Conservation (phyloP, 2,888 invertebrate species). For the Noctua janthe region DNA sequence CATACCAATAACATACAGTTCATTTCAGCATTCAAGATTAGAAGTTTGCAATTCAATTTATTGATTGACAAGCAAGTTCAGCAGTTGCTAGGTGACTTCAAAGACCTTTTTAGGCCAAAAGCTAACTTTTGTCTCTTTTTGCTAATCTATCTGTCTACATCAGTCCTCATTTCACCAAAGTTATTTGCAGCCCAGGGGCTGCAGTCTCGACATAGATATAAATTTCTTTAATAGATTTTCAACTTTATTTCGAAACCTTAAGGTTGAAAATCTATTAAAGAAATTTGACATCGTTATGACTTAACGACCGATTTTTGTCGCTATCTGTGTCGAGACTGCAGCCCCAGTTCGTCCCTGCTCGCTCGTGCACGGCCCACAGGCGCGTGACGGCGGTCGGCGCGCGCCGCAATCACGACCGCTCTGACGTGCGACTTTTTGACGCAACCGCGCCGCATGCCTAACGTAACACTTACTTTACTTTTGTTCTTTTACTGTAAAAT, state of each 20-base stretch:
- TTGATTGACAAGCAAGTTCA: neutral
- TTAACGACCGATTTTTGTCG: no score
- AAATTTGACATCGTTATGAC: no score
- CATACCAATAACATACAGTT: neutral
- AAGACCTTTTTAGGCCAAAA: neutral
- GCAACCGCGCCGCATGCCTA: constrained; percentile 75
- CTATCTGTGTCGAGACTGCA: no score
- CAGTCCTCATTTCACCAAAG: constrained; percentile 21
- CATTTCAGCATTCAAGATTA: neutral
- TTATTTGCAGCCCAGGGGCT: constrained; percentile 16
- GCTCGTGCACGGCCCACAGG: constrained; percentile 86
- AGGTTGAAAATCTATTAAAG: no score
- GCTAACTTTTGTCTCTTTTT: neutral
- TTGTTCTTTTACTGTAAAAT: constrained; percentile 63
- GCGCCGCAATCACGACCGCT: constrained; percentile 86
- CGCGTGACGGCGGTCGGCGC: constrained; percentile 88
- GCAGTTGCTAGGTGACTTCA: neutral
- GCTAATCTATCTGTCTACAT: neutral
- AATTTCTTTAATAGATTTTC: no score
- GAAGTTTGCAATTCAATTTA: neutral
- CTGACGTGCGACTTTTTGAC: constrained; percentile 85
- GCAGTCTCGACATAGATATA: no score
- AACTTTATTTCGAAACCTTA: no score
- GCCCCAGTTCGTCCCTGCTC: constrained; percentile 73
- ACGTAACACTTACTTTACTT: constrained; percentile 68